Percentiles rank a stretch among this genome's conserved stretches.
These are phyloP conservation scores for Coenonympha glycerion DNA, from an alignment of 2,888 invertebrate species.

Conservation along the genomic window DNA sequence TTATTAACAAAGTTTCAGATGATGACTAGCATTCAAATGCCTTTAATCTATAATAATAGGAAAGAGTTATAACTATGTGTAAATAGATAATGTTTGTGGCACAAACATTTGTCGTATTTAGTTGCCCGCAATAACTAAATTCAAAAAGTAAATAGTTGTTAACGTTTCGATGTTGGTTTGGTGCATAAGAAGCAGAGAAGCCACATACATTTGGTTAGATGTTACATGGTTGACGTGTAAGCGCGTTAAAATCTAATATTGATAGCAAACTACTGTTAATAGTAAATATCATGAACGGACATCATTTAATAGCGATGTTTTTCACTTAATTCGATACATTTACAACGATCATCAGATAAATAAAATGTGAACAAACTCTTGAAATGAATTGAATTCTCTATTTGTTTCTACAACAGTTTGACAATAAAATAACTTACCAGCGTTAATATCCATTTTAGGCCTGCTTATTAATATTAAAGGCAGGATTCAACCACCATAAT, in stretches of 20 bases:
- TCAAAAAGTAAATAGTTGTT: not conserved
- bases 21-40: no score
- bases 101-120: not conserved
- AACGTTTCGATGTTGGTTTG: not conserved
- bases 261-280: not conserved
- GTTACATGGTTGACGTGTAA: constrained; percentile 19
- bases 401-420: not conserved
- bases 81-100: not conserved
- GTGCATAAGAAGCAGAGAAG: constrained; percentile 9
- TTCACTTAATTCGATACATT: not conserved
- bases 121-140: not conserved
- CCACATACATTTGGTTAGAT: constrained; percentile 8
- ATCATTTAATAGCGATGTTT: not conserved
- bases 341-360: not conserved
- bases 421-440: constrained; percentile 51
- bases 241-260: not conserved
- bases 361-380: constrained; percentile 1
- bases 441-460: constrained; percentile 70
- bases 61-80: not conserved
- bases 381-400: not conserved
- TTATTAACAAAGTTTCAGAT: no score
- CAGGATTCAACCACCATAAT: constrained; percentile 41
- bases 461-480: constrained; percentile 41
- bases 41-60: no score
- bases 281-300: not conserved